Conservation (phyloP, 2,797 vertebrate species). For the Leucoraja ocellata region DNA sequence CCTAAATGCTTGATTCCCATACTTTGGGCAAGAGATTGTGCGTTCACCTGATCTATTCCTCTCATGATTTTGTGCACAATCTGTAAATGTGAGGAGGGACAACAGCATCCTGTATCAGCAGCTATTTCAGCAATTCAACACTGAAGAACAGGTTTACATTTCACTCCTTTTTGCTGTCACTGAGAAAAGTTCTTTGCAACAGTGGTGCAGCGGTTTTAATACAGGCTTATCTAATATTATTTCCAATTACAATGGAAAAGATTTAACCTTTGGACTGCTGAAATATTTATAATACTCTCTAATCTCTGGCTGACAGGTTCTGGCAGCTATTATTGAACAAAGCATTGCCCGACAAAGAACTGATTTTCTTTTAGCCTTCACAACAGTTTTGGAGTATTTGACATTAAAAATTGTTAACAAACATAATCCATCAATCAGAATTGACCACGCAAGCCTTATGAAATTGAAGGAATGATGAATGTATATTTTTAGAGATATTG, state of each 20-base stretch:
- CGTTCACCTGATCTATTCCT: too few relatives aligned
- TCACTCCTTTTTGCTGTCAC: not conserved
- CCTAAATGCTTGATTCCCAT: too few relatives aligned
- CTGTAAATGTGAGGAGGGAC: not conserved
- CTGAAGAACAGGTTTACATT: not conserved
- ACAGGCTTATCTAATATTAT: slow-evolving; percentile 14
- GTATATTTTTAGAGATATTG: not conserved
- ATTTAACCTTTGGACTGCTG: slow-evolving; percentile 34
- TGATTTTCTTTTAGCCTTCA: not conserved
- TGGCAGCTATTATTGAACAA: slow-evolving; percentile 20
- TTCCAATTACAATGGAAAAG: slow-evolving; percentile 36
- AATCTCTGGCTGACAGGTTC: slow-evolving; percentile 18
- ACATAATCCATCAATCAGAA: slow-evolving; percentile 18
- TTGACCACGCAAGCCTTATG: not conserved
- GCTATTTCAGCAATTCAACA: not conserved
- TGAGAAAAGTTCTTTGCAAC: not conserved
- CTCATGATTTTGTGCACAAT: too few relatives aligned
- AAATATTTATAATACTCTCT: slow-evolving; percentile 32
- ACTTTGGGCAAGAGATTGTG: too few relatives aligned
- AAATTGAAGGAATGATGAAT: not conserved
- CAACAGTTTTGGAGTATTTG: slow-evolving; percentile 25
- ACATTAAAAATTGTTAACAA: not conserved
- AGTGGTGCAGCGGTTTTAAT: not conserved
- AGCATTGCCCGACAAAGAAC: not conserved
- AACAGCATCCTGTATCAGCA: not conserved